Percentiles rank a stretch among this genome's conserved stretches.
Evolutionary conservation across 2,113 vertebrate species (phyloP).

Genomic region (Recurvirostra avosetta): DNA sequence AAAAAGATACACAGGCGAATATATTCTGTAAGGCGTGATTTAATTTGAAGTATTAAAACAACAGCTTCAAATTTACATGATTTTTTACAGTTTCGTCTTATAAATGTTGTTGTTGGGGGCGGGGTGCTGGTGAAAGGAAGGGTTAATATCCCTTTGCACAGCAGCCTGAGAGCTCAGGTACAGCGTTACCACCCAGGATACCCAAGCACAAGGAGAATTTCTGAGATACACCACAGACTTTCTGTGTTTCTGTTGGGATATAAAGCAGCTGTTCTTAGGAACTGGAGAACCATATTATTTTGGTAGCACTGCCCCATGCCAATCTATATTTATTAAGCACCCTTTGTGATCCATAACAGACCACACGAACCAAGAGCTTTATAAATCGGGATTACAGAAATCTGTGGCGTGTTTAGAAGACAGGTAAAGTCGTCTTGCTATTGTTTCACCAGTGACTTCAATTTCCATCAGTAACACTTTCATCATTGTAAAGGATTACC

Average conservation of each 20-base stretch:
- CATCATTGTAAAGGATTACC: neutral
- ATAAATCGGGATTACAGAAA: neutral
- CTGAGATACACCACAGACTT: neutral
- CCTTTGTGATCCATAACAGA: neutral
- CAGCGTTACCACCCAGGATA: neutral
- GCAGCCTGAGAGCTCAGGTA: neutral
- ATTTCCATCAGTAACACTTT: neutral
- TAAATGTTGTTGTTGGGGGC: neutral
- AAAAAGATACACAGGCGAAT: neutral
- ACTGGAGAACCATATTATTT: neutral
- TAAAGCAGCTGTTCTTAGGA: neutral
- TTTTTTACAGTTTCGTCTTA: neutral
- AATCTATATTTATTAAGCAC: neutral
- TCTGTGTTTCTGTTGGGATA: neutral
- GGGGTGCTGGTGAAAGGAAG: neutral
- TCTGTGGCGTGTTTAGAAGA: neutral
- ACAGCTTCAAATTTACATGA: neutral
- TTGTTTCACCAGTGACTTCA: neutral
- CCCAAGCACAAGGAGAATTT: neutral
- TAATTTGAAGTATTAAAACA: neutral
- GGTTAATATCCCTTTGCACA: neutral
- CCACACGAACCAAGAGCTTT: neutral
- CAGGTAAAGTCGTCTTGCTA: neutral
- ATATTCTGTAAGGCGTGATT: neutral
- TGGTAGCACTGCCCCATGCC: neutral